These are phyloP conservation scores for Temnothorax rugatulus DNA, from an alignment of 2,888 invertebrate species.

Conservation along the genomic window DNA sequence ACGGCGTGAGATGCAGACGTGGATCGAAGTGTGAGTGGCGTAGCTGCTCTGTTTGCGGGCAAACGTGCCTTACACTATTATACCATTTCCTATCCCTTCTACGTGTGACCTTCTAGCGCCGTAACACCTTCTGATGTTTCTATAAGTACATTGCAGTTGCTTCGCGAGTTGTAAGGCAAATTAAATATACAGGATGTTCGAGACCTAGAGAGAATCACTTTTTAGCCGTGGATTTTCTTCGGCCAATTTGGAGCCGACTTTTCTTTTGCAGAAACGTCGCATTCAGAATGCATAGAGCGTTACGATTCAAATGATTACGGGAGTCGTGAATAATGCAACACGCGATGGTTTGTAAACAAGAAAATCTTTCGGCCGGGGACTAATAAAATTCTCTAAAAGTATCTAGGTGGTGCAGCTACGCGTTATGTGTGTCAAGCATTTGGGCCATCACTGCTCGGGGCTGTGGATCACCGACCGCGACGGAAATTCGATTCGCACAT, in stretches of 20 bases:
- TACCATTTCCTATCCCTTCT: slow-evolving; percentile 24
- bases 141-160: neutral
- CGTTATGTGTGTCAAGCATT: slow-evolving; percentile 69
- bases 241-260: neutral
- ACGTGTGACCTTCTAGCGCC: slow-evolving; percentile 24
- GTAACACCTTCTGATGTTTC: slow-evolving; percentile 7
- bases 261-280: neutral
- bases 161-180: neutral
- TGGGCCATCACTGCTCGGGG: slow-evolving; percentile 68
- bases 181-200: neutral
- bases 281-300: neutral
- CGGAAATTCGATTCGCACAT: slow-evolving; percentile 59
- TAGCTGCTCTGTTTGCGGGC: neutral
- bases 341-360: neutral
- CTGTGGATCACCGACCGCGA: slow-evolving; percentile 66
- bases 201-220: neutral
- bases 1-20: neutral
- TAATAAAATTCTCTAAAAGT: neutral
- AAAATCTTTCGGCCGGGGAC: neutral
- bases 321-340: neutral
- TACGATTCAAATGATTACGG: neutral
- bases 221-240: neutral
- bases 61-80: slow-evolving; percentile 24
- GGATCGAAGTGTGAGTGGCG: neutral
- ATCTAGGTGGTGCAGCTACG: slow-evolving; percentile 12